Base-by-base conservation (phyloP, 1,140 invertebrate genomes). In the Drosophila pachea region DNA sequence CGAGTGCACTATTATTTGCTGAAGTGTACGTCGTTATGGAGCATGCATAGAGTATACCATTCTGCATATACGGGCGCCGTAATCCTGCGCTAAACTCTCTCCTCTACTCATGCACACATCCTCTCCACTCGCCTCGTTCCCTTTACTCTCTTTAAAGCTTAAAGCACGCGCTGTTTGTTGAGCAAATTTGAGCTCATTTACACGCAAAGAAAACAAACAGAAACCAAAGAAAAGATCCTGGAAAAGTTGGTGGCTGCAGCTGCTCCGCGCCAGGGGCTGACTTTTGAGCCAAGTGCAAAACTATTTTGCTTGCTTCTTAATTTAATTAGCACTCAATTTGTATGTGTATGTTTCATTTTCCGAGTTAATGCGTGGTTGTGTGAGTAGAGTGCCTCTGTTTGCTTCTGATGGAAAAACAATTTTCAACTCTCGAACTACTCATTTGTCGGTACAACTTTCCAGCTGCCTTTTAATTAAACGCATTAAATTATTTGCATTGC, bases 161-260 rank as follows among this genome's bases (percentile, higher is more conserved):
- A 43, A 49, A 64, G 64, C 50, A 65, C 50, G 64, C 54, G 61
- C 71, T 84, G 73, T 84, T 83, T 79, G 76, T 58, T 63, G 69
- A 82, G 64, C 78, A 84, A 86, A 83, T 79, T 84, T 75, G 40
- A 86, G 73, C 79, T 84, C 81, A 86, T 84, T 84, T 86, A 79
- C 79, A 79, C 72, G 68, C 63, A 75, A 71, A 68, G 49, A 70
- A 58, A 49, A 62, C 52, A 68, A 49, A 70, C 49, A 36, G 43
- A 60, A 49, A 63, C 42, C 22, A 3, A 43, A 59, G 32, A 52
- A 53, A 45, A 22, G 56, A 40, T 3, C 43, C 31, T n/a, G 45
- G 50, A 64, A 58, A 61, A 60, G 50, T 62, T 47, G 42, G 11
- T 33, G 40, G 53, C 43, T 52, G 69, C 69, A 61, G 42, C 56